Conservation (phyloP, 2,797 vertebrate species). For the Anolis apletophallus region DNA sequence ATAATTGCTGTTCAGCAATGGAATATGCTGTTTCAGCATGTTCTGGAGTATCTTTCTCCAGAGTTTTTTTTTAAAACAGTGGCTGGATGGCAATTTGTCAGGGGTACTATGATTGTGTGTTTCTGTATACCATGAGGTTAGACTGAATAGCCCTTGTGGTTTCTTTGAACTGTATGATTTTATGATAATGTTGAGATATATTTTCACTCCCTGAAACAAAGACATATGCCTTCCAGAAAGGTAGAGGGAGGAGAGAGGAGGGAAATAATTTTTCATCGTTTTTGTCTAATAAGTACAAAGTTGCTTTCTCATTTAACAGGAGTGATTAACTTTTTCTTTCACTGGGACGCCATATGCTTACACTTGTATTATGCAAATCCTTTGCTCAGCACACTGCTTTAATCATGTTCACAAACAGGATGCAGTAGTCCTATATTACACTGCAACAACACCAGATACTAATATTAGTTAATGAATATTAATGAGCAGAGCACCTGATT, state of each 20-base stretch:
- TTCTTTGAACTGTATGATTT: too few relatives aligned
- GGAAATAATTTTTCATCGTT: constrained; percentile 11
- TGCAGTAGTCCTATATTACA: neutral
- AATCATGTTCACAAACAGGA: constrained; percentile 10
- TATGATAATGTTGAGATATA: neutral
- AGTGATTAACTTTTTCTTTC: constrained; percentile 17
- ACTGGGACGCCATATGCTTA: constrained; percentile 26
- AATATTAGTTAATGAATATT: constrained; percentile 22
- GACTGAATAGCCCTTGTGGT: too few relatives aligned
- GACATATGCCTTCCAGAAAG: neutral
- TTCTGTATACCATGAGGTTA: too few relatives aligned
- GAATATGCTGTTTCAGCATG: too few relatives aligned
- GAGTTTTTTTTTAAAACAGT: too few relatives aligned
- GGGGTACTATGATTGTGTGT: too few relatives aligned
- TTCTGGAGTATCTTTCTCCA: too few relatives aligned
- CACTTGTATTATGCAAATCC: neutral
- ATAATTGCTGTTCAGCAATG: too few relatives aligned
- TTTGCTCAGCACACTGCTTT: constrained; percentile 9
- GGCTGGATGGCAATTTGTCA: too few relatives aligned
- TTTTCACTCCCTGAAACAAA: neutral
- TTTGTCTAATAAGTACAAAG: constrained; percentile 23
- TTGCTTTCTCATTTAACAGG: constrained; percentile 20
- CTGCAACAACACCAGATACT: neutral
- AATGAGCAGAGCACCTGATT: constrained; percentile 10
- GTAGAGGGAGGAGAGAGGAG: neutral